These are phyloP conservation scores for Anolis sagrei DNA, from an alignment of 2,113 vertebrate species.

Conservation along the genomic window DNA sequence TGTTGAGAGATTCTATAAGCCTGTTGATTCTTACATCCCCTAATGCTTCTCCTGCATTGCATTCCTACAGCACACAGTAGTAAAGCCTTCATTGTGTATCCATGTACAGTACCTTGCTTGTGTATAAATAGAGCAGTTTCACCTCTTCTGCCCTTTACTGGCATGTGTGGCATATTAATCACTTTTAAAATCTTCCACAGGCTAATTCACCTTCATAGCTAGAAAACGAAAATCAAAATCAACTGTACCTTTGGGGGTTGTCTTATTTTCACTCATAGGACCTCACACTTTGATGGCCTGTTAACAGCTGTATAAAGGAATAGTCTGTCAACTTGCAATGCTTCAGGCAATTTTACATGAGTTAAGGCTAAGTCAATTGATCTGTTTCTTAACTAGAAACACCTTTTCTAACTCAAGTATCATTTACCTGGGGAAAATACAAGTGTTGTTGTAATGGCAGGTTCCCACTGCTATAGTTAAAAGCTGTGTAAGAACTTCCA, in stretches of 20 bases:
- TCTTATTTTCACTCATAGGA: slow-evolving; percentile 29
- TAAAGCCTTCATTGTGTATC: slow-evolving; percentile 29
- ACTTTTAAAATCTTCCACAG: slow-evolving; percentile 35
- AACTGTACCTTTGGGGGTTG: not conserved
- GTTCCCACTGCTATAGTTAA: slow-evolving; percentile 25
- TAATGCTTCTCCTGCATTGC: not conserved
- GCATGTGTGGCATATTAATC: not conserved
- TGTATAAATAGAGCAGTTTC: slow-evolving; percentile 35
- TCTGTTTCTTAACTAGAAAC: slow-evolving; percentile 36
- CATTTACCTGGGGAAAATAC: slow-evolving; percentile 31
- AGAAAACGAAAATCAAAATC: slow-evolving; percentile 21
- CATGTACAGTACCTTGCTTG: not conserved
- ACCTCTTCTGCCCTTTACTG: slow-evolving; percentile 27
- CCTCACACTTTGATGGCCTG: slow-evolving; percentile 29
- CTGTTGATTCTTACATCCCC: not conserved
- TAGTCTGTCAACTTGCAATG: slow-evolving; percentile 34
- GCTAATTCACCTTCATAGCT: slow-evolving; percentile 26
- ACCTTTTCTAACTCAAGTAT: slow-evolving; percentile 12
- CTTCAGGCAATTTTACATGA: slow-evolving; percentile 22
- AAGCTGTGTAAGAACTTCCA: not conserved
- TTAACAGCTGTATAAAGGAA: slow-evolving; percentile 25
- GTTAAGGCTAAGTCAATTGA: slow-evolving; percentile 16
- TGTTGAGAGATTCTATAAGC: slow-evolving; percentile 27
- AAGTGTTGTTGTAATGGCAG: not conserved
- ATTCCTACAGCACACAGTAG: not conserved